Evolutionary conservation across 1,140 invertebrate genomes (phyloP), one percentile per base, ranked within the genome.

Genomic region (Drosophila tsacasi): DNA sequence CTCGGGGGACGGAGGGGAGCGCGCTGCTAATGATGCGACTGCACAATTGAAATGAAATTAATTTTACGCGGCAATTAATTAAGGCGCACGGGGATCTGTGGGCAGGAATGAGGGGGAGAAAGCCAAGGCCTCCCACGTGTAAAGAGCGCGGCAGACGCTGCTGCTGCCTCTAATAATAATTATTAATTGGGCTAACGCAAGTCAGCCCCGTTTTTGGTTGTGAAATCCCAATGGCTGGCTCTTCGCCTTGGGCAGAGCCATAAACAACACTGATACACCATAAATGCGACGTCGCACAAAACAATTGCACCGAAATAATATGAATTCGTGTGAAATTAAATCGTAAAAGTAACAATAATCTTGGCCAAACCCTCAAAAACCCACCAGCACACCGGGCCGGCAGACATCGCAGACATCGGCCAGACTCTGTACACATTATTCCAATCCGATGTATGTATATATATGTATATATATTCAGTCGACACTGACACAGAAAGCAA

Each of bases 21-120:
- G 21, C 50, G 49, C 63, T 87, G 83, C 78, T 87, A 87, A 87
- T 90, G 84, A 87, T 87, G 77, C 73, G 84, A 79, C 67, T 73
- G 80, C 77, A 84, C 84, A 87, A 87, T 87, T 87, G 84, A 79
- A 87, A 79, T 81, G 81, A 87, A 89, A 87, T 89, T 87, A 87
- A 87, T 87, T 79, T 90, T 81, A 78, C 73, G 80, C 79, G 68
- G 87, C 87, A 87, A 87, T 87, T 87, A 87, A 87, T 87, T 89
- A 84, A 86, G 66, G 58, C 61, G 47, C 27, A 37, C 52, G 13
- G 30, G 17, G 54, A 17, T 35, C 83, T 89, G 83, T 87, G 83
- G 80, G 83, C 68, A 74, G 64, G 17, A 35, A 23, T n/a, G n/a
- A 19, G 50, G 54, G 78, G 50, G 54, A 84, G 84, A 87, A 87